Evolutionary conservation across 1,140 invertebrate genomes (phyloP).

Genomic region (Hydropsyche tenuis): DNA sequence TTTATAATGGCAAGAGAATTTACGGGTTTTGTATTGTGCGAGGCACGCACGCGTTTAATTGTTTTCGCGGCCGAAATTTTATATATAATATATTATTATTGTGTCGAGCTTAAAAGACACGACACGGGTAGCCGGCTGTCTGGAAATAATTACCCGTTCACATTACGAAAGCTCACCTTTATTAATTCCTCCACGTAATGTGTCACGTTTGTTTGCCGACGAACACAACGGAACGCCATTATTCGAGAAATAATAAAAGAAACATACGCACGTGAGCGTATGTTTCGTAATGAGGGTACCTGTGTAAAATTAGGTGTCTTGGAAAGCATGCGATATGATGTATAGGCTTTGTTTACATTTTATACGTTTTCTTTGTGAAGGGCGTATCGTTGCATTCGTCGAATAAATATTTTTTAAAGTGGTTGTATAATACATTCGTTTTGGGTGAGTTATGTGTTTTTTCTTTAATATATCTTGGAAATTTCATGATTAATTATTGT

Average conservation of each 20-base stretch:
- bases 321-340: constrained; percentile 6
- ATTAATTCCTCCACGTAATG: background rate
- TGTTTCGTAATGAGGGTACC: too few species aligned
- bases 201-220: constrained; percentile 1
- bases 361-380: background rate
- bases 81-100: background rate
- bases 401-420: too few species aligned
- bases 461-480: too few species aligned
- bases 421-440: too few species aligned
- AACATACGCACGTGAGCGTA: too few species aligned
- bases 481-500: too few species aligned
- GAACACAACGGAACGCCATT: background rate
- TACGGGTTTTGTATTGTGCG: too few species aligned
- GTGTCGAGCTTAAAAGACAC: constrained; percentile 2
- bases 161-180: constrained; percentile 5
- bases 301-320: background rate
- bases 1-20: too few species aligned
- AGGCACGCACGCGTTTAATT: too few species aligned
- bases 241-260: background rate
- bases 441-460: too few species aligned
- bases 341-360: background rate
- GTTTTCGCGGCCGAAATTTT: too few species aligned
- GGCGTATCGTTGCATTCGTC: background rate
- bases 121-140: background rate
- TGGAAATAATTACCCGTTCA: constrained; percentile 3